A percentile compares a stretch with the other conserved stretches of the same genome.
phyloP scores from a whole-genome alignment of 2,888 invertebrate genomes.

The Acronicta aceris region DNA sequence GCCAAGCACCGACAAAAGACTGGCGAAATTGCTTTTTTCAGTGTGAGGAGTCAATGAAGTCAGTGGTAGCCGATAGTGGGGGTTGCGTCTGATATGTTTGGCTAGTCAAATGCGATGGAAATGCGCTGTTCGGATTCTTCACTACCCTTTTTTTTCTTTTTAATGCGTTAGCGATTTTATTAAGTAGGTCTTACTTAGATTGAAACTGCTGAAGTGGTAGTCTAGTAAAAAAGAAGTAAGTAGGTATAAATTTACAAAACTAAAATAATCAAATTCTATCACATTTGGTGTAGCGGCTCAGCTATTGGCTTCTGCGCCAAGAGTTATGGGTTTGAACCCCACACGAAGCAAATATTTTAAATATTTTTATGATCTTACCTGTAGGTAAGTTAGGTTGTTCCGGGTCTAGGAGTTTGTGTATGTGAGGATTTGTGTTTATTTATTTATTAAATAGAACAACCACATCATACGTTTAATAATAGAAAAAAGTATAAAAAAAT shows the following conservation, averaged over 20 bases:
- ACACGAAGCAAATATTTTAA: no score
- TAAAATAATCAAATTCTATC: background rate
- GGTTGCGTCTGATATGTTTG: constrained; percentile 81
- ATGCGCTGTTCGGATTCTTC: constrained; percentile 70
- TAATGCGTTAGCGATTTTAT: constrained; percentile 67
- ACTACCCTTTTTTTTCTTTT: constrained; percentile 62
- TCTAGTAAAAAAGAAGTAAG: background rate
- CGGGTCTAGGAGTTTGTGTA: no score
- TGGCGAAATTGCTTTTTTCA: constrained; percentile 84
- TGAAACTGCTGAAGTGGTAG: background rate
- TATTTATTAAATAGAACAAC: no score
- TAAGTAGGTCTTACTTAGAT: constrained; percentile 6
- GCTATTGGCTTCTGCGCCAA: no score
- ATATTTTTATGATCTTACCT: no score
- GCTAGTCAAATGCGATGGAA: constrained; percentile 88
- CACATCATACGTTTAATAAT: no score
- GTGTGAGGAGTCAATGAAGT: constrained; percentile 83
- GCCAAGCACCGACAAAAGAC: constrained; percentile 74
- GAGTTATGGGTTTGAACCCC: no score
- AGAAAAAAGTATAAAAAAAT: no score
- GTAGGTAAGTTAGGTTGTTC: no score
- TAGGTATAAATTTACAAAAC: background rate
- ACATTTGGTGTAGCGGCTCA: no score
- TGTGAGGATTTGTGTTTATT: no score
- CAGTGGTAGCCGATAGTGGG: constrained; percentile 75